Evolutionary conservation across 2,113 vertebrate genomes (phyloP), one percentile per base, ranked within the genome.

Genomic region (Urocitellus parryii): DNA sequence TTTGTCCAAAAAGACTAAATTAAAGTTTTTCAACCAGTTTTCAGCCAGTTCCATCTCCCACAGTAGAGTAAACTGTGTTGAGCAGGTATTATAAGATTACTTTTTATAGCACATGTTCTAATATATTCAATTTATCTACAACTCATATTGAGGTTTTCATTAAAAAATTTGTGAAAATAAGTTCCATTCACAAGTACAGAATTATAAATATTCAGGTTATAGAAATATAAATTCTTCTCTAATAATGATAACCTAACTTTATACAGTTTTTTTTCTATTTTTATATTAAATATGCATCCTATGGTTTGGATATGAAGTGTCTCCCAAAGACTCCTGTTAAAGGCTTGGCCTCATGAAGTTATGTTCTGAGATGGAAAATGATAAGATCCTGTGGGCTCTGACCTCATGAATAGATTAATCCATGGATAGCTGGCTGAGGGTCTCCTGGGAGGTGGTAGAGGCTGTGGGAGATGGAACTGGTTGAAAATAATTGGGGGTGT

Each of bases 61-160:
- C 45, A 45, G 90, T 88, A 91, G 2, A 3, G 74, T 3, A 1
- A 91, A 3, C 0, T 93, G 18, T 81, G 11, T 27, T 0, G 0
- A 37, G 42, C 94, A 37, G 18, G 1, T 83, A 6, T 27, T 96
- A 32, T 45, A 81, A 77, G 6, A n/a, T 4, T 82, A 9, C 91
- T 63, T 68, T 4, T 86, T 92, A 77, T 0, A 61, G 0, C 5
- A 56, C 16, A 88, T 70, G 1, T 51, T 74, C 1, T 56, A 85
- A 39, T 83, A 74, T 8, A 94, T 79, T 86, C 53, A 90, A 76
- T 94, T 97, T 94, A 90, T 14, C 70, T n/a, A 1, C 32, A 90
- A 8, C 1, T 81, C 13, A 73, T 24, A 51, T 51, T 51, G 48
- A 51, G 48, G 10, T 51, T 51, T 51, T 51, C 48, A 51, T 51